These are phyloP conservation scores for Cheilosia grossa DNA, from an alignment of 2,888 invertebrate genomes.

Conservation along the genomic window DNA sequence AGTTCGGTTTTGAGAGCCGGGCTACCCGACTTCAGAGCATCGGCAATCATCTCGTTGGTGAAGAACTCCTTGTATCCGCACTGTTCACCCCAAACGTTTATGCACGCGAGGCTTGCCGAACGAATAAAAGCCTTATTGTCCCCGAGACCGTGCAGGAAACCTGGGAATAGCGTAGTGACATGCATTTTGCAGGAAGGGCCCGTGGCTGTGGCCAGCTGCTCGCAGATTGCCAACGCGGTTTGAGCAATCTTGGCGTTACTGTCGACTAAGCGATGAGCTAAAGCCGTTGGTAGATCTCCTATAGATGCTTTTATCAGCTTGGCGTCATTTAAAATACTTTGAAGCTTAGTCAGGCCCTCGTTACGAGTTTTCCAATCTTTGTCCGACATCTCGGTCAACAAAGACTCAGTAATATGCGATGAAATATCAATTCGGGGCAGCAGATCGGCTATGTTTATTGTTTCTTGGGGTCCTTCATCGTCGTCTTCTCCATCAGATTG, in stretches of 20 bases:
- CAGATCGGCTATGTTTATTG: slow-evolving; percentile 87
- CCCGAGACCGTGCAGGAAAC: slow-evolving; percentile 91
- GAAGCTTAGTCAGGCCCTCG: slow-evolving; percentile 84
- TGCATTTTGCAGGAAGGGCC: slow-evolving; percentile 92
- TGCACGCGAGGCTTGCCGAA: slow-evolving; percentile 90
- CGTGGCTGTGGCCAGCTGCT: slow-evolving; percentile 91
- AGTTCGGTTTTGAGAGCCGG: slow-evolving; percentile 92
- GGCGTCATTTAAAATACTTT: slow-evolving; percentile 85
- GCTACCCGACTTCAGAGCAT: slow-evolving; percentile 93
- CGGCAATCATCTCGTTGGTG: slow-evolving; percentile 94
- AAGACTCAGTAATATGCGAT: slow-evolving; percentile 90
- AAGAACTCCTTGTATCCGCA: slow-evolving; percentile 92
- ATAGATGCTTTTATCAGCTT: slow-evolving; percentile 92
- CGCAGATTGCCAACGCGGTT: slow-evolving; percentile 92
- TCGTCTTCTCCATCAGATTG: slow-evolving; percentile 76
- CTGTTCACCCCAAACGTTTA: slow-evolving; percentile 93
- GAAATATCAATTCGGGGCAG: slow-evolving; percentile 92
- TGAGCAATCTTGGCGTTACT: slow-evolving; percentile 96
- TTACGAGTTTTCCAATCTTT: slow-evolving; percentile 94
- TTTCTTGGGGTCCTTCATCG: slow-evolving; percentile 79
- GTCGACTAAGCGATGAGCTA: slow-evolving; percentile 91
- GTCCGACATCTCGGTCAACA: slow-evolving; percentile 92
- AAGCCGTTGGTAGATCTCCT: slow-evolving; percentile 92
- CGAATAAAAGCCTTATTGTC: slow-evolving; percentile 92
- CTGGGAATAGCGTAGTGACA: slow-evolving; percentile 92